phyloP scores from a whole-genome alignment of 2,797 vertebrate species.

The Lerista edwardsae region DNA sequence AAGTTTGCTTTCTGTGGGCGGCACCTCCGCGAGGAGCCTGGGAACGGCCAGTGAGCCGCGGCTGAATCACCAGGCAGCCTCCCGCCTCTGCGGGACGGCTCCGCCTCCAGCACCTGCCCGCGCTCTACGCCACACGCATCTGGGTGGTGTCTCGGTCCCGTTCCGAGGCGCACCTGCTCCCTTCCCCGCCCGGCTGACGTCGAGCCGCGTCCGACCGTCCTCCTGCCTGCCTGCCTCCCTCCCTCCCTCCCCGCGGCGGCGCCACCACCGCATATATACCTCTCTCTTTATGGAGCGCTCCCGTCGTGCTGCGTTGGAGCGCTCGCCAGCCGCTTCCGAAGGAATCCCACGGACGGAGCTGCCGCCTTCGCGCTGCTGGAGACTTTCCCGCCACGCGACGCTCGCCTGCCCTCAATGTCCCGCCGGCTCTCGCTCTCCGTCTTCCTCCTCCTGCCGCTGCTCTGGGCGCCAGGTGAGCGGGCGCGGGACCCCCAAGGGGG shows the following conservation, averaged over 20 bases:
- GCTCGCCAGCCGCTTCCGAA: slow-evolving; percentile 20
- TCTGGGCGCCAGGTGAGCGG: slow-evolving; percentile 67
- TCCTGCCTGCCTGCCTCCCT: slow-evolving; percentile 13
- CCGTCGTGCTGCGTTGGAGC: slow-evolving; percentile 37
- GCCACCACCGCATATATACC: background rate
- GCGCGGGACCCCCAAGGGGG: background rate
- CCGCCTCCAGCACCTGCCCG: background rate
- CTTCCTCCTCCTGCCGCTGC: background rate
- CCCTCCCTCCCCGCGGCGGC: background rate
- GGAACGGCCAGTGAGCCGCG: background rate
- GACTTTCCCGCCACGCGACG: background rate
- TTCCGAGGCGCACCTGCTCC: background rate
- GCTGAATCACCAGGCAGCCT: background rate
- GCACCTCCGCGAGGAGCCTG: background rate
- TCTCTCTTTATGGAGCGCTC: background rate
- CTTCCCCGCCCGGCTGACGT: slow-evolving; percentile 38
- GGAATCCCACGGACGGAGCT: background rate
- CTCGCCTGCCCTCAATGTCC: background rate
- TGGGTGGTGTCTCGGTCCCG: background rate
- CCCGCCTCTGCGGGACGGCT: background rate
- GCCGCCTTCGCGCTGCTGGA: background rate
- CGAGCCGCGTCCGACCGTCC: background rate
- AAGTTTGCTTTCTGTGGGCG: background rate
- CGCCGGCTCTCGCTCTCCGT: background rate
- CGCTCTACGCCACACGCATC: background rate